These are phyloP conservation scores for Tokudaia tokunoshimensis DNA, from an alignment of 2,797 vertebrate genomes.

Conservation along the genomic window DNA sequence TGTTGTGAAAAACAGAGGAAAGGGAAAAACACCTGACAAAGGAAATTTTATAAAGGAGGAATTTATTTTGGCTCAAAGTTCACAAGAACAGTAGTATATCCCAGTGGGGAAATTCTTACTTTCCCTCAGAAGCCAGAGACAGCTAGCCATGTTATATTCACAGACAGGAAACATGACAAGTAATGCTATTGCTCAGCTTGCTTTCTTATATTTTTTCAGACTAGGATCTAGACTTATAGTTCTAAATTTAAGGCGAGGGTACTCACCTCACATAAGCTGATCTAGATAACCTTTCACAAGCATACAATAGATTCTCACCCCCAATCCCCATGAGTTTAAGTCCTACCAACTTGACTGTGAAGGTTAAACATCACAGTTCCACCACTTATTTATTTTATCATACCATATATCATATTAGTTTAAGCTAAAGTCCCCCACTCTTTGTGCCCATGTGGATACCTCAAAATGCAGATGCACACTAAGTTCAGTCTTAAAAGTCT, in stretches of 20 bases:
- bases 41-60: neutral
- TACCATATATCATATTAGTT: neutral
- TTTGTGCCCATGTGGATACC: neutral
- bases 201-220: neutral
- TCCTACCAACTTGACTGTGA: neutral
- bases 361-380: neutral
- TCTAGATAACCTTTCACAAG: neutral
- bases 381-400: neutral
- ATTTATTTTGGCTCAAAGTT: neutral
- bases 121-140: neutral
- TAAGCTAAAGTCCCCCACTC: neutral
- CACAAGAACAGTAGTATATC: neutral
- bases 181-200: neutral
- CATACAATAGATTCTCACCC: neutral
- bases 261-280: neutral
- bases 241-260: neutral
- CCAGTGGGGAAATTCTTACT: neutral
- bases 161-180: neutral
- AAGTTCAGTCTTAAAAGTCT: neutral
- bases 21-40: neutral
- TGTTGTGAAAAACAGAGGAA: neutral
- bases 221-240: neutral
- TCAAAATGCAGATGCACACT: neutral
- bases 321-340: neutral
- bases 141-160: neutral